Evolutionary conservation across 2,888 invertebrate species (phyloP).

Genomic region (Callinectes sapidus): DNA sequence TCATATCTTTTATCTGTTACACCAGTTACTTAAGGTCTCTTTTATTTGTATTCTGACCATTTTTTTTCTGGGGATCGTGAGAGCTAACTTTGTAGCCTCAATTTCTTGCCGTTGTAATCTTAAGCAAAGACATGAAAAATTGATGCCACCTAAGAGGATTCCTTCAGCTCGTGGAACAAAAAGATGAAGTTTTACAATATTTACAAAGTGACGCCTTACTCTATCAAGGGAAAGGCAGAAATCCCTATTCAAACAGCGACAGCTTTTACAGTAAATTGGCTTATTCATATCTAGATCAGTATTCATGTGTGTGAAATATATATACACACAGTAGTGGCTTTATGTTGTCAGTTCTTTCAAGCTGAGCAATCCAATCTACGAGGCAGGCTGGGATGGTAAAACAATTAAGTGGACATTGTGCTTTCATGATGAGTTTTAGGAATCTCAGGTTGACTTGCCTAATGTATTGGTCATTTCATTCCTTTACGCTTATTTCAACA

Average conservation of each 20-base stretch:
- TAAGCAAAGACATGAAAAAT: not conserved
- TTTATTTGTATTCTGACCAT: not conserved
- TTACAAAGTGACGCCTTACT: not conserved
- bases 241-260: not conserved
- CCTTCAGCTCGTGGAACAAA: too few species aligned
- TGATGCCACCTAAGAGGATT: too few species aligned
- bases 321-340: not conserved
- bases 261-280: not conserved
- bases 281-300: not conserved
- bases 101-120: not conserved
- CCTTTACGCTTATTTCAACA: not conserved
- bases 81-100: too few species aligned
- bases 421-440: not conserved
- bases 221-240: not conserved
- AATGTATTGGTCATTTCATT: not conserved
- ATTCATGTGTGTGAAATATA: not conserved
- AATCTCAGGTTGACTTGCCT: not conserved
- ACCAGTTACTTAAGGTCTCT: not conserved
- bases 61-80: too few species aligned
- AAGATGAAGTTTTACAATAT: not conserved
- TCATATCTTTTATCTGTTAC: not conserved
- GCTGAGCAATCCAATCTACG: not conserved
- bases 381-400: not conserved
- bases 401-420: not conserved
- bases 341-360: not conserved